phyloP scores from a whole-genome alignment of 53 echinoderm and acorn worm genomes.

The Astropecten irregularis region DNA sequence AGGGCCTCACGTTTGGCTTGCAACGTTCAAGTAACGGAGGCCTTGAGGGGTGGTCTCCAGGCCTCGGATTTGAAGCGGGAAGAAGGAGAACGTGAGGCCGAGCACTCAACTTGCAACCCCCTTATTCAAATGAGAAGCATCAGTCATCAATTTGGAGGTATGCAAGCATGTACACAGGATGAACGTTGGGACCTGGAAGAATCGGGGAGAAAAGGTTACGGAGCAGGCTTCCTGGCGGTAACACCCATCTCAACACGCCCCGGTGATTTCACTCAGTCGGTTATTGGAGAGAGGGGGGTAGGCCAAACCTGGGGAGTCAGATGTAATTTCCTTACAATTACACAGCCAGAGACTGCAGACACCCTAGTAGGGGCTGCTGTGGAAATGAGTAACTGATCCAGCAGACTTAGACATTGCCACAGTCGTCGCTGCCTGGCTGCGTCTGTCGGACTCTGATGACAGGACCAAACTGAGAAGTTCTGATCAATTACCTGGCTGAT shows the following conservation, averaged over 20 bases:
- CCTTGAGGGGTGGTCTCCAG: no score
- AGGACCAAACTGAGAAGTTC: no score
- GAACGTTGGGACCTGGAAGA: background rate
- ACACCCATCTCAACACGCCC: conserved; percentile 47
- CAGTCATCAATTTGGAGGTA: conserved; percentile 14
- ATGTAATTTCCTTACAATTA: conserved; percentile 39
- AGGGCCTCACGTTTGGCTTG: background rate
- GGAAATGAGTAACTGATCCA: conserved; percentile 47
- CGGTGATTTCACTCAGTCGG: conserved; percentile 44
- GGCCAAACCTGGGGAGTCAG: conserved; percentile 19
- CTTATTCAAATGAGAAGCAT: background rate
- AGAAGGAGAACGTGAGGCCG: background rate
- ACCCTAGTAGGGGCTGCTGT: background rate
- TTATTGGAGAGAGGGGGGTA: background rate
- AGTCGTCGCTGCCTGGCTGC: no score
- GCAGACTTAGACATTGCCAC: background rate
- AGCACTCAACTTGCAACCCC: background rate
- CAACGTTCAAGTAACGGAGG: background rate
- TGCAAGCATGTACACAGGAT: conserved; percentile 15
- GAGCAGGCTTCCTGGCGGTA: conserved; percentile 18
- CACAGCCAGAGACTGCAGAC: background rate
- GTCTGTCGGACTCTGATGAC: no score
- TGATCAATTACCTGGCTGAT: no score
- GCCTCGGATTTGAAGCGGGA: no score
- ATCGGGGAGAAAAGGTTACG: conserved; percentile 19